Evolutionary conservation across 1,140 invertebrate genomes (phyloP), one percentile per base, ranked within the genome.

Genomic region (Coelopa frigida): DNA sequence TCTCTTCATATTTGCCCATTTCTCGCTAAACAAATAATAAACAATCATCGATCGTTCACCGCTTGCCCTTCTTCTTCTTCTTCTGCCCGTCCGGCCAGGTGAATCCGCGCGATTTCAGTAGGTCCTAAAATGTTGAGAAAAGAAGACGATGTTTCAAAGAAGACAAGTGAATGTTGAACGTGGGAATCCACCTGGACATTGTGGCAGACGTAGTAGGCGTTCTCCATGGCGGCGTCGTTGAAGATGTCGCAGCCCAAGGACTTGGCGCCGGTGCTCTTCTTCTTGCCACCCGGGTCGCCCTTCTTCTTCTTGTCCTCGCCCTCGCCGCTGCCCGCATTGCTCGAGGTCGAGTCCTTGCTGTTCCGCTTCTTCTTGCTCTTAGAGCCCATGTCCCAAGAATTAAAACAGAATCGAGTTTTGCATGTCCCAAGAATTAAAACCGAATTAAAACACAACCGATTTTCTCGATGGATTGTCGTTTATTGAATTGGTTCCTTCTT

Each of bases 121-220:
- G 60, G 33, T 70, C 66, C 67, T 57, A 27, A 7, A 42, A 50
- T 32, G 37, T 35, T 33, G 26, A 27, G 18, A 32, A 17, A 37
- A 33, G 18, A 45, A 44, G 27, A 35, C 37, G n/a, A n/a, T n/a
- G n/a, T n/a, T n/a, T n/a, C n/a, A n/a, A 21, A 21, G 10, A 18
- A 7, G 5, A 7, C 7, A 22, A 39, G 20, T 10, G 5, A 22
- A 20, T 18, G n/a, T n/a, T n/a, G n/a, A n/a, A n/a, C n/a, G n/a
- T 11, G 12, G 5, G 8, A 0, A 3, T 14, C 1, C 22, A 90
- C 87, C 70, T 89, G 87, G 1, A 91, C 82, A 69, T 89, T 91
- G 54, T 92, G 88, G 57, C 87, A 91, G 2, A 84, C 86, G 57
- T 85, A 86, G 62, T 91, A 91, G 4, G 87, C 87, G 59, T 91